Evolutionary conservation across 2,888 invertebrate species (phyloP), one percentile per base, ranked within the genome.

Genomic region (Trissolcus brochymenae): DNA sequence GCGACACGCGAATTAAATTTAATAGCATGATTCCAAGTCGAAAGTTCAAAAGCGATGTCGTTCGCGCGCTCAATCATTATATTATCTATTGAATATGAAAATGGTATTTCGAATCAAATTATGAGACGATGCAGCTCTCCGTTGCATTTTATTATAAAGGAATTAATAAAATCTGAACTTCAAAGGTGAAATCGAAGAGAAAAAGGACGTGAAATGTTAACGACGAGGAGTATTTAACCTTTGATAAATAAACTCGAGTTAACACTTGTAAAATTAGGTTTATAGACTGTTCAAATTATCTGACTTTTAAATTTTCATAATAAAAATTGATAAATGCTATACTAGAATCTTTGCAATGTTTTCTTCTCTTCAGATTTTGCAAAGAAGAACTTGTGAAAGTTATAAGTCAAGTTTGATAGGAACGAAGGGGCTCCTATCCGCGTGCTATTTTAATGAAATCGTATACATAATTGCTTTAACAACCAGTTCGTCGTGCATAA

Each of bases 101-200:
- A 19, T 51, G 19, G 19, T 19, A 51, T 17, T 7, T 51, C 19
- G 11, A 11, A 51, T 51, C 4, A 17, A 16, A 21, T 17, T 51
- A 46, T 6, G 16, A 46, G 46, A n/a, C 16, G 46, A 46, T 21
- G 17, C 51, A 51, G 17, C 16, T n/a, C 41, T 1, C 43, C 16
- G 9, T 43, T 41, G 41, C n/a, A 56, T 66, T 51, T 66, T 66
- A 51, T 50, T 59, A 25, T 14, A 6, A 7, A 9, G 57, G n/a
- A 43, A 35, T 43, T 51, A 62, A 65, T 65, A 49, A 72, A 72
- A 72, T 64, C 59, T 65, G 53, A 72, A 72, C 64, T 64, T 72
- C 57, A 72, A 72, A 72, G 64, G 72, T 72, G 65, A 65, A 40
- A 13, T 21, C 21, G 9, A 19, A 40, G 14, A 53, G 53, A 53